Conservation (phyloP, 2,888 invertebrate species). For the Micoletzkya japonica region DNA sequence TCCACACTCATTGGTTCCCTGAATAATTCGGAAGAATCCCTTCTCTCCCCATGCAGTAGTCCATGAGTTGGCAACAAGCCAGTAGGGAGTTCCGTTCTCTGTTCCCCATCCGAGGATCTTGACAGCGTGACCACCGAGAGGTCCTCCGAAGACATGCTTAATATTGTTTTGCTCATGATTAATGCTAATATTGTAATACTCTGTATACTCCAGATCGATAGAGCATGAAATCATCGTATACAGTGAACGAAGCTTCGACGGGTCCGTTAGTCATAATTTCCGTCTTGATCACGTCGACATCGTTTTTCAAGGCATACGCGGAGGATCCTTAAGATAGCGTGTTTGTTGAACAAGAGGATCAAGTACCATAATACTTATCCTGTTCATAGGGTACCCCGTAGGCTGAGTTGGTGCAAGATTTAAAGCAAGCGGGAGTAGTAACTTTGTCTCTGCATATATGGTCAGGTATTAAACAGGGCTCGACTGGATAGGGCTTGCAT, state of each 20-base stretch:
- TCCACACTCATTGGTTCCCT: slow-evolving; percentile 42
- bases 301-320: slow-evolving; percentile 54
- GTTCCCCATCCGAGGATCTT: slow-evolving; percentile 83
- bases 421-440: no score
- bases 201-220: slow-evolving; percentile 64
- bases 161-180: no score
- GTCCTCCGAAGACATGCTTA: slow-evolving; percentile 75
- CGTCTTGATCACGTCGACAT: slow-evolving; percentile 54
- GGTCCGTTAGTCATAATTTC: slow-evolving; percentile 72
- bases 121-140: slow-evolving; percentile 82
- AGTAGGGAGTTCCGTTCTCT: slow-evolving; percentile 76
- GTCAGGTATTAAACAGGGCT: no score
- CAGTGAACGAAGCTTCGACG: slow-evolving; percentile 48
- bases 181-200: no score
- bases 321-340: slow-evolving; percentile 36
- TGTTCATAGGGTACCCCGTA: slow-evolving; percentile 75
- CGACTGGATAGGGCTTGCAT: slow-evolving; percentile 80
- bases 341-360: no score
- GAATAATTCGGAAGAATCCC: slow-evolving; percentile 57
- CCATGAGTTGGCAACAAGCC: slow-evolving; percentile 91
- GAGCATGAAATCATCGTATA: slow-evolving; percentile 48
- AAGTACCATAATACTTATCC: slow-evolving; percentile 80
- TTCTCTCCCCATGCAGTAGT: slow-evolving; percentile 86
- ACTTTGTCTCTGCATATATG: no score
- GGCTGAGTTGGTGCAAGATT: slow-evolving; percentile 72